These are phyloP conservation scores for Clostera curtula DNA, from an alignment of 2,888 invertebrate genomes.

Conservation along the genomic window DNA sequence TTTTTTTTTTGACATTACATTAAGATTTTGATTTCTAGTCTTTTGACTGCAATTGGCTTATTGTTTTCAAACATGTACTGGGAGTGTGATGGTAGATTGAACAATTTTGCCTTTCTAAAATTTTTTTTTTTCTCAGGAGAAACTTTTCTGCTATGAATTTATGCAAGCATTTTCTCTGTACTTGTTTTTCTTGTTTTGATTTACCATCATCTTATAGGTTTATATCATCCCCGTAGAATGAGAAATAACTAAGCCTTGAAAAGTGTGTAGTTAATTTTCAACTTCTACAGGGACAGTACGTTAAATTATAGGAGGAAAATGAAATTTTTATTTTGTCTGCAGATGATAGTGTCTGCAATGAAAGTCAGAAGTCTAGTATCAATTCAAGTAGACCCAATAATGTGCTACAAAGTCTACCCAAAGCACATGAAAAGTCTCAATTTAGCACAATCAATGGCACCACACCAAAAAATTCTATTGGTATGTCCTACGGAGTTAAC, in stretches of 20 bases:
- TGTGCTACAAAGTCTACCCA: constrained; percentile 34
- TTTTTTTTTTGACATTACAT: neutral
- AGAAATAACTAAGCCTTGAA: neutral
- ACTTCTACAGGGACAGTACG: constrained; percentile 18
- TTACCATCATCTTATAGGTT: neutral
- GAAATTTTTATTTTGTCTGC: constrained; percentile 47
- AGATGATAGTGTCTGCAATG: constrained; percentile 67
- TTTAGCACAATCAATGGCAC: constrained; percentile 60
- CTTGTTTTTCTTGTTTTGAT: neutral
- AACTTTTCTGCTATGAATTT: too few species aligned
- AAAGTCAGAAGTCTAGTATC: constrained; percentile 58
- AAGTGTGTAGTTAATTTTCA: constrained; percentile 7
- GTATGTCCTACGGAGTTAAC: too few species aligned
- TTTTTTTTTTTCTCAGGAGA: too few species aligned
- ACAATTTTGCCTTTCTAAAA: too few species aligned
- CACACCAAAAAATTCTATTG: constrained; percentile 57
- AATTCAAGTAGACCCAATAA: constrained; percentile 44
- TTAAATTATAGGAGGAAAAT: constrained; percentile 19
- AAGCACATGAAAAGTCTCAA: constrained; percentile 54
- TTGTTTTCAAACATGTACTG: constrained; percentile 6
- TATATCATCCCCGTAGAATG: too few species aligned
- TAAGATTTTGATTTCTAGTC: constrained; percentile 15
- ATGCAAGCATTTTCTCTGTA: too few species aligned
- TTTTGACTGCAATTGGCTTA: constrained; percentile 29
- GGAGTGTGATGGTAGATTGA: constrained; percentile 20